These are phyloP conservation scores for Speoplatyrhinus poulsoni DNA, from an alignment of 2,113 vertebrate species.

Conservation along the genomic window DNA sequence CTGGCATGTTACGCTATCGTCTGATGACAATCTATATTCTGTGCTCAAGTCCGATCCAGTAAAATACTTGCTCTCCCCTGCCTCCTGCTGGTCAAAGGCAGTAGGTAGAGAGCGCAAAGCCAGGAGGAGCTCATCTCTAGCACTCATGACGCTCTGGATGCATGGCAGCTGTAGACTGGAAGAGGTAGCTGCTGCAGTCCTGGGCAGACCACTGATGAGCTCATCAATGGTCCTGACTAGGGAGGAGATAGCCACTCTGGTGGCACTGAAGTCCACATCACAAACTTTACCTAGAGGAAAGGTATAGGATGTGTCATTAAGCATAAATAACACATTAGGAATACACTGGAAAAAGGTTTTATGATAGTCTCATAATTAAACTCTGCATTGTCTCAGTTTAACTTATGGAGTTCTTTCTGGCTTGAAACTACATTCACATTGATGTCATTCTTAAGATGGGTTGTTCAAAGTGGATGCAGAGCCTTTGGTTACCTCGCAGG, in stretches of 20 bases:
- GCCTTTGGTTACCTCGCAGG: conserved; percentile 77
- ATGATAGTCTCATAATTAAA: too few species aligned
- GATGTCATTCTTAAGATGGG: neutral
- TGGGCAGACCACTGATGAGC: conserved; percentile 50
- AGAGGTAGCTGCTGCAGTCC: conserved; percentile 1
- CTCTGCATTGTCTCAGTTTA: neutral
- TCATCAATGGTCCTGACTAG: conserved; percentile 67
- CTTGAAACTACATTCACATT: neutral
- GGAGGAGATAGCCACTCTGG: conserved; percentile 62
- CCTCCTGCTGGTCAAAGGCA: conserved; percentile 41
- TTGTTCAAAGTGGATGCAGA: neutral
- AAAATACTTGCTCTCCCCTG: conserved; percentile 18
- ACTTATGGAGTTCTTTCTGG: neutral
- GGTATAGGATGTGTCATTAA: neutral
- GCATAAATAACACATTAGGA: neutral
- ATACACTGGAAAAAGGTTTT: neutral
- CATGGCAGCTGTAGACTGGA: conserved; percentile 47
- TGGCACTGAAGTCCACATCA: conserved; percentile 37
- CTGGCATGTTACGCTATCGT: conserved; percentile 17
- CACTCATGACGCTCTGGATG: conserved; percentile 35
- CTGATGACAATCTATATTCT: conserved; percentile 21
- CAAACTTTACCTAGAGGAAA: conserved; percentile 53
- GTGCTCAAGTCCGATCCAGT: conserved; percentile 25
- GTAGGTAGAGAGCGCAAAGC: conserved; percentile 72
- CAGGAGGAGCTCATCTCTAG: conserved; percentile 72